Base-by-base conservation (phyloP, 2,888 invertebrate genomes). In the Crematogaster levior region DNA sequence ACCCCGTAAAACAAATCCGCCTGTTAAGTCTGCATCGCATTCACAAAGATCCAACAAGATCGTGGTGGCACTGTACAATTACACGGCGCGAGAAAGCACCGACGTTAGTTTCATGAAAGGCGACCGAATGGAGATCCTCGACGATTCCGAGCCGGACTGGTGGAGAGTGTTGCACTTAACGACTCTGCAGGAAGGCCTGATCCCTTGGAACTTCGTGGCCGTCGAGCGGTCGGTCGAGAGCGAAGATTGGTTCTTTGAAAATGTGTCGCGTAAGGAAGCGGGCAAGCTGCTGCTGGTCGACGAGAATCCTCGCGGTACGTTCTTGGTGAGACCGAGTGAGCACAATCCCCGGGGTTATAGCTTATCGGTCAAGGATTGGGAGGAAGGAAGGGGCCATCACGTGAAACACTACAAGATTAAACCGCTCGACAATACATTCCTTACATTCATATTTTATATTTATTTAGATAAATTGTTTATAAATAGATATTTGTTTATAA, bases 231-330 rank as follows among this genome's bases (percentile, higher is more conserved):
- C 99, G 65, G 97, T 99, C 34, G 99, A 99, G 95, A 98, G 98
- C 94, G 99, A 99, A 96, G 99, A 99, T 95, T 99, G 99, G 99
- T 99, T 98, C 95, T 99, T 99, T 95, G 99, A 99, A 84, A 98
- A 98, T 95, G 98, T 99, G 63, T 98, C 99, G 60, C 96, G 99
- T 90, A 99, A 99, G 94, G 99, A 99, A 94, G 99, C 99, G 0
- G 99, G 99, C 93, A 98, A 99, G 93, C 95, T 99, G 60, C 96
- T 99, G 43, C 95, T 99, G 90, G 97, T 97, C 0, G 97, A 97
- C 90, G 97, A 97, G 92, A 98, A 99, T 95, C 97, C 98, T 4
- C 96, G 98, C 15, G 99, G 99, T 30, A 99, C 99, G 12, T 99
- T 98, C 95, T 96, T 99, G 86, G 98, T 99, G 86, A 96, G 99